Percentiles rank a stretch among this genome's conserved stretches.
phyloP scores from a whole-genome alignment of 2,888 invertebrate genomes.

The Carterocephalus palaemon region DNA sequence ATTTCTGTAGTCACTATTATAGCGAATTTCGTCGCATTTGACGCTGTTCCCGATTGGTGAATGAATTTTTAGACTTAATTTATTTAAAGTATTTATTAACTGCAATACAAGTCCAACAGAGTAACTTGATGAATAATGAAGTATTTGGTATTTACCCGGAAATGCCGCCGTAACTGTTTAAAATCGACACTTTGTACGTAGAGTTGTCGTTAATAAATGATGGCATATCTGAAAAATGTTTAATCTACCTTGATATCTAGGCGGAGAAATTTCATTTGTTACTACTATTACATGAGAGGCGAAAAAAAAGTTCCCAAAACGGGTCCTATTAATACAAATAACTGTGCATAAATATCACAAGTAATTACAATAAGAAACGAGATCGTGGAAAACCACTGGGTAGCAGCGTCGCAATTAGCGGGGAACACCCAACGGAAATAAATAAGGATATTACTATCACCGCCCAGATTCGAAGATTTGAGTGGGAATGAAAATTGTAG shows the following conservation, averaged over 20 bases:
- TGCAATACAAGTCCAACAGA: slow-evolving; percentile 42
- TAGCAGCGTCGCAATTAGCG: slow-evolving; percentile 69
- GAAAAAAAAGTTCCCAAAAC: slow-evolving; percentile 31
- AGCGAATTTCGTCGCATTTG: slow-evolving; percentile 42
- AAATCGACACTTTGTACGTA: slow-evolving; percentile 36
- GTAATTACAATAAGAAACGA: slow-evolving; percentile 41
- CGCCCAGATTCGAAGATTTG: slow-evolving; percentile 49
- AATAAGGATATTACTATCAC: slow-evolving; percentile 68
- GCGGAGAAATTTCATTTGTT: slow-evolving; percentile 23
- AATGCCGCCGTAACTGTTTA: slow-evolving; percentile 38
- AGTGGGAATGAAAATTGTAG: slow-evolving; percentile 60
- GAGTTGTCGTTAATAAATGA: slow-evolving; percentile 30
- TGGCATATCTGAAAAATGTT: slow-evolving; percentile 11
- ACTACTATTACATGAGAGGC: slow-evolving; percentile 26
- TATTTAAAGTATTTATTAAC: slow-evolving; percentile 48
- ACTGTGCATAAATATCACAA: slow-evolving; percentile 39
- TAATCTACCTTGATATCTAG: slow-evolving; percentile 11
- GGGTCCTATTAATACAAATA: slow-evolving; percentile 35
- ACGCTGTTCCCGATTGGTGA: slow-evolving; percentile 36
- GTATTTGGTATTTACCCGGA: slow-evolving; percentile 43
- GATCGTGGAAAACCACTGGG: slow-evolving; percentile 72
- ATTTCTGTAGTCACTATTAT: slow-evolving; percentile 55
- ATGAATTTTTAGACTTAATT: slow-evolving; percentile 47
- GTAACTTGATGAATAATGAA: slow-evolving; percentile 42
- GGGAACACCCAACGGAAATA: slow-evolving; percentile 74